phyloP scores from a whole-genome alignment of 2,888 invertebrate species.

The Zhengitettix transpicula region DNA sequence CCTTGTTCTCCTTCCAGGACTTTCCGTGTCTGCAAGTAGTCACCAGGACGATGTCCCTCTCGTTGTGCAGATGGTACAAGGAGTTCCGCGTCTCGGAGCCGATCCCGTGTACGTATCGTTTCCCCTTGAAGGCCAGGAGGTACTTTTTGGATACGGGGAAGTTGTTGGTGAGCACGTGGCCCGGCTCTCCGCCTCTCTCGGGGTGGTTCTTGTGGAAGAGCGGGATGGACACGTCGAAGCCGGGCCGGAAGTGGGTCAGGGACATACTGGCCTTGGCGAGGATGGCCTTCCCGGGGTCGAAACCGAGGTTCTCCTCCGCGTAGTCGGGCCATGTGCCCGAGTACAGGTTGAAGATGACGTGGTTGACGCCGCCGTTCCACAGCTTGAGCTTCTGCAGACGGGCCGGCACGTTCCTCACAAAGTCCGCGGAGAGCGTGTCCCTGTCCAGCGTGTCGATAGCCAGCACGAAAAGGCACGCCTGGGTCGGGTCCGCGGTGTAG shows the following conservation, averaged over 20 bases:
- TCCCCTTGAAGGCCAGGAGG: conserved; percentile 86
- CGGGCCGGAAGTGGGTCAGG: conserved; percentile 61
- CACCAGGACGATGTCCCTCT: conserved; percentile 79
- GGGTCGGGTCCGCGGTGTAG: conserved; percentile 73
- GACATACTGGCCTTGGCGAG: conserved; percentile 94
- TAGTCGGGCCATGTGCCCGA: conserved; percentile 99
- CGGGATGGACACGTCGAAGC: conserved; percentile 93
- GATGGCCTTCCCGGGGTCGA: conserved; percentile 84
- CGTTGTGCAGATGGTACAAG: conserved; percentile 94
- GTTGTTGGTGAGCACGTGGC: conserved; percentile 59
- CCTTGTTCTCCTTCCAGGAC: conserved; percentile 91
- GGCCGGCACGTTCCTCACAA: conserved; percentile 72
- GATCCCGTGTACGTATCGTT: conserved; percentile 94
- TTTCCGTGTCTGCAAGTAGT: conserved; percentile 98
- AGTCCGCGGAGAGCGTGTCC: conserved; percentile 83
- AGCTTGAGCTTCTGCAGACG: conserved; percentile 57
- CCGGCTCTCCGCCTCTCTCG: conserved; percentile 70
- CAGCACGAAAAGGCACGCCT: conserved; percentile 89
- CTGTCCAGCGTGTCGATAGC: conserved; percentile 93
- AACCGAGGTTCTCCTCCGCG: conserved; percentile 76
- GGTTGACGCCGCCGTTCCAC: conserved; percentile 92
- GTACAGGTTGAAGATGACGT: conserved; percentile 94
- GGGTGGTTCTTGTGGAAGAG: conserved; percentile 81
- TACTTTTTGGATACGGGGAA: conserved; percentile 75
- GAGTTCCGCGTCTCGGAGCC: conserved; percentile 96